Conservation (phyloP, 2,113 vertebrate species). For the Scatophagus argus region DNA sequence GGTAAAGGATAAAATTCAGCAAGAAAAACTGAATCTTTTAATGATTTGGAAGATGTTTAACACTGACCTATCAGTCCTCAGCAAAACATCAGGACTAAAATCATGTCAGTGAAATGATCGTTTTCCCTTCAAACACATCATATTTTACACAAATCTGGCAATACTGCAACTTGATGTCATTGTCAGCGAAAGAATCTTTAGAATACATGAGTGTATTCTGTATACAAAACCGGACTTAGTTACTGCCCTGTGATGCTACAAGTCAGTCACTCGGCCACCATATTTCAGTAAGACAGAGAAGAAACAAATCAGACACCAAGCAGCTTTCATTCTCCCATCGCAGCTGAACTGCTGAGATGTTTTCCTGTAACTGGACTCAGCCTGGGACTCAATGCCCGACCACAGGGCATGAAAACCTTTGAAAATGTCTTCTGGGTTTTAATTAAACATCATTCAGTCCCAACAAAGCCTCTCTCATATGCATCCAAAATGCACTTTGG, state of each 20-base stretch:
- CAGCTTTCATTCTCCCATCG: background rate
- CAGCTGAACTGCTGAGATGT: background rate
- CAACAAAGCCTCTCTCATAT: background rate
- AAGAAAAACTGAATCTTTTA: too few relatives aligned
- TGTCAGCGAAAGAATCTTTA: too few relatives aligned
- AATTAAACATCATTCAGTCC: background rate
- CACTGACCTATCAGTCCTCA: too few relatives aligned
- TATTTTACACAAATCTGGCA: background rate
- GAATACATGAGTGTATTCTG: too few relatives aligned
- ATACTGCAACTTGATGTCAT: too few relatives aligned
- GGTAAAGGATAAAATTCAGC: background rate
- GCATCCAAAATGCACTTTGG: background rate
- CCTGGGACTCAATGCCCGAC: background rate
- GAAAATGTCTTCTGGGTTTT: background rate
- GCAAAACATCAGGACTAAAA: background rate
- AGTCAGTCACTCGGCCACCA: too few relatives aligned
- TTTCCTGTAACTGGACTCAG: background rate
- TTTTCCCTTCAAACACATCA: background rate
- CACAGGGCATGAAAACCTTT: background rate
- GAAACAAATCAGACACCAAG: background rate
- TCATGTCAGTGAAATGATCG: too few relatives aligned
- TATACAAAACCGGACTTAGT: too few relatives aligned
- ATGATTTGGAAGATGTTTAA: too few relatives aligned
- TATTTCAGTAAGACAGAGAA: too few relatives aligned
- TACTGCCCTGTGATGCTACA: too few relatives aligned